Percentiles rank a stretch among this genome's conserved stretches.
Evolutionary conservation across 2,888 invertebrate species (phyloP).

Genomic region (Papilio elwesi): DNA sequence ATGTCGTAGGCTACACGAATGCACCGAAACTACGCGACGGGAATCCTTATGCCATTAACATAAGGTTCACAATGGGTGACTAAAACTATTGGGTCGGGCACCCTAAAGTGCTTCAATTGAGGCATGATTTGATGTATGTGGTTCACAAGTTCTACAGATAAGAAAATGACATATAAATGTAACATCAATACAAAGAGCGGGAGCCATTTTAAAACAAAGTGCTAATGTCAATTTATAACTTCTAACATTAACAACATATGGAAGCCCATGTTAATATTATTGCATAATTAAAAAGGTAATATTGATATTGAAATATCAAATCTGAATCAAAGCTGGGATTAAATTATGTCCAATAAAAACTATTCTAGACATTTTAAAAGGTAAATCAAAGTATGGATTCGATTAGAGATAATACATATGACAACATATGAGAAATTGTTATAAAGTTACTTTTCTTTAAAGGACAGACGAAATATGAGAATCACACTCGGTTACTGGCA

Average conservation of each 20-base stretch:
- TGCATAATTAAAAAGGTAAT: neutral
- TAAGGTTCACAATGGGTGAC: constrained; percentile 38
- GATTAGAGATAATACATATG: too few relatives aligned
- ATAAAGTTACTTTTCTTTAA: too few relatives aligned
- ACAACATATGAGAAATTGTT: too few relatives aligned
- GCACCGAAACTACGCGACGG: constrained; percentile 47
- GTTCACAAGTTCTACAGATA: constrained; percentile 26
- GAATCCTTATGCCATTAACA: constrained; percentile 27
- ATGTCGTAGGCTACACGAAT: constrained; percentile 53
- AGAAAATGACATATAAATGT: constrained; percentile 1
- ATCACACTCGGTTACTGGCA: too few relatives aligned
- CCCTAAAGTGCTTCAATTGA: constrained; percentile 32
- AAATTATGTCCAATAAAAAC: neutral
- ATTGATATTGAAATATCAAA: neutral
- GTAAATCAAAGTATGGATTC: too few relatives aligned
- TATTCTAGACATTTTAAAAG: neutral
- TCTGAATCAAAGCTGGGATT: neutral
- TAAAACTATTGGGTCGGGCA: constrained; percentile 21
- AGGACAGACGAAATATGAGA: too few relatives aligned
- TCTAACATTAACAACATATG: constrained; percentile 29
- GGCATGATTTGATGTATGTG: constrained; percentile 24
- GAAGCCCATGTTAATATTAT: constrained; percentile 35
- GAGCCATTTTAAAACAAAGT: constrained; percentile 7
- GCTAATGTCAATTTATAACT: neutral
- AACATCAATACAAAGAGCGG: constrained; percentile 1